Evolutionary conservation across 1,140 invertebrate species (phyloP).

Genomic region (Thaumatotibia leucotreta): DNA sequence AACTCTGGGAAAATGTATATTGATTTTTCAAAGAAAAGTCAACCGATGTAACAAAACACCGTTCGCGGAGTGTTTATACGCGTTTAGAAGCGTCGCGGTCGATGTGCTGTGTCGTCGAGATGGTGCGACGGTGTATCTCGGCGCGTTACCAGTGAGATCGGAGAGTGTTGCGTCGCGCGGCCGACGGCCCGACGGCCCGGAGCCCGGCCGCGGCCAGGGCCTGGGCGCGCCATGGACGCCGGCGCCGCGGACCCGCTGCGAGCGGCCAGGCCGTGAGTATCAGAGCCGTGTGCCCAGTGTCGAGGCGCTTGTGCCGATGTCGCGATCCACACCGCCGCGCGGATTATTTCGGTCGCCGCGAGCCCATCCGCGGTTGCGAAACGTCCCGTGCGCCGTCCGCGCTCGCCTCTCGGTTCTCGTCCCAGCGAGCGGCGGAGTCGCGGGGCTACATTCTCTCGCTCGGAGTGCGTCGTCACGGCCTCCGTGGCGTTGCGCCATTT

Average conservation of each 20-base stretch:
- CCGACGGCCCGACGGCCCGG: constrained; percentile 62
- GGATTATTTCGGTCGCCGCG: constrained; percentile 68
- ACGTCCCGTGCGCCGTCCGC: constrained; percentile 53
- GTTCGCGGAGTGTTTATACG: constrained; percentile 75
- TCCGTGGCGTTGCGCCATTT: constrained; percentile 71
- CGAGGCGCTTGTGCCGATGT: constrained; percentile 24
- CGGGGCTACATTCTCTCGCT: constrained; percentile 65
- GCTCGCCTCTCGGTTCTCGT: constrained; percentile 26
- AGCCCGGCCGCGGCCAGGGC: constrained; percentile 68
- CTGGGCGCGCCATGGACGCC: constrained; percentile 71
- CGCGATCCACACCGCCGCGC: constrained; percentile 39
- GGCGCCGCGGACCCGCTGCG: constrained; percentile 66
- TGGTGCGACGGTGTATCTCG: constrained; percentile 68
- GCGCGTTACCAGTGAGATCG: constrained; percentile 70
- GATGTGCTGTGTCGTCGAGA: constrained; percentile 69
- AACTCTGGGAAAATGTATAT: constrained; percentile 78
- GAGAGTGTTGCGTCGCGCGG: constrained; percentile 70
- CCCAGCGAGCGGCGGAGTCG: constrained; percentile 17
- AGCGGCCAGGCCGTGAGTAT: constrained; percentile 71
- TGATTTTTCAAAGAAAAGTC: constrained; percentile 78
- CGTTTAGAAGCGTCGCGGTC: constrained; percentile 64
- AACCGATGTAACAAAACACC: constrained; percentile 77
- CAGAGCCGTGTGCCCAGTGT: constrained; percentile 34
- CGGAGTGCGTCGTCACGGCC: constrained; percentile 63
- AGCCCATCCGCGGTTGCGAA: constrained; percentile 65